Conservation (phyloP, 2,888 invertebrate genomes). For the Achlya flavicornis region DNA sequence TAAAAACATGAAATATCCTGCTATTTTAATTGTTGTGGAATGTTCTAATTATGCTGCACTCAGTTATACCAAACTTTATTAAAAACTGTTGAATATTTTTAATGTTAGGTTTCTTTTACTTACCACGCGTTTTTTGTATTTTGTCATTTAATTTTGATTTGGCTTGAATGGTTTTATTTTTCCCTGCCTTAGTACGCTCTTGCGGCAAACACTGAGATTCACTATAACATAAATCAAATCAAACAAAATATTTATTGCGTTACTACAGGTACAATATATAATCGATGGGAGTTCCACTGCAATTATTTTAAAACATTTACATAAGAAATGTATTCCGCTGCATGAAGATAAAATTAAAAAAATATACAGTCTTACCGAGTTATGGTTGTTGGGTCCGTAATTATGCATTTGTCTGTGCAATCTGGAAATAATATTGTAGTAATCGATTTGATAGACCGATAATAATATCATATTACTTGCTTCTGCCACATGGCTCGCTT, state of each 20-base stretch:
- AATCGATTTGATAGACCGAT: background rate
- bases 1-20: no score
- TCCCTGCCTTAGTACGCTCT: background rate
- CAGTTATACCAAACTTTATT: no score
- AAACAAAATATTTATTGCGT: no score
- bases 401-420: background rate
- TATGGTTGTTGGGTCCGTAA: background rate
- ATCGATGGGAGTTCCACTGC: no score
- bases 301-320: no score
- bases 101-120: background rate
- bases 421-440: background rate
- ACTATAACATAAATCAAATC: background rate
- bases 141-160: no score
- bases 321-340: background rate
- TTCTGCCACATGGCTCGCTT: no score
- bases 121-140: background rate
- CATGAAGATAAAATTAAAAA: background rate
- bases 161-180: background rate
- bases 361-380: background rate
- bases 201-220: background rate
- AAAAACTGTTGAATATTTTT: no score
- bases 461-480: no score
- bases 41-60: no score
- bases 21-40: no score
- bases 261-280: no score